These are phyloP conservation scores for Illadopsis cleaveri DNA, from an alignment of 2,113 vertebrate genomes.

Conservation along the genomic window DNA sequence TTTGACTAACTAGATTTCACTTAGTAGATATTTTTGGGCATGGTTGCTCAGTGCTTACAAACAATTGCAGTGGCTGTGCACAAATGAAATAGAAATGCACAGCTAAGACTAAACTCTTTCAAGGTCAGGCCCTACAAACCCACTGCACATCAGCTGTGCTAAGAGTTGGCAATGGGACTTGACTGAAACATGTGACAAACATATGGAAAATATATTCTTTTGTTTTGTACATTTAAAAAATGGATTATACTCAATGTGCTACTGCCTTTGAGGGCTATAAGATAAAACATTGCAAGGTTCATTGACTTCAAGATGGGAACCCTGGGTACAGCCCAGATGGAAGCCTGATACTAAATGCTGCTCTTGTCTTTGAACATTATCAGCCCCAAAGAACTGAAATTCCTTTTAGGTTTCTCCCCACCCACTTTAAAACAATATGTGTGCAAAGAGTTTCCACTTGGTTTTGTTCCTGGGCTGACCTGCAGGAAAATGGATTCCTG, in stretches of 20 bases:
- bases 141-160: background rate
- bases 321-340: constrained; percentile 22
- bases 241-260: background rate
- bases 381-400: constrained; percentile 18
- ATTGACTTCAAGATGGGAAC: constrained; percentile 18
- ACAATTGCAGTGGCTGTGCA: background rate
- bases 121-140: background rate
- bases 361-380: constrained; percentile 39
- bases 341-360: background rate
- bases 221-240: constrained; percentile 14
- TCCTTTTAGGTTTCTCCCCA: background rate
- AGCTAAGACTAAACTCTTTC: background rate
- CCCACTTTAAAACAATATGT: background rate
- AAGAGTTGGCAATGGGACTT: background rate
- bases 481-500: background rate
- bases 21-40: background rate
- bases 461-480: background rate
- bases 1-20: background rate
- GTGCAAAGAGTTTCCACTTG: background rate
- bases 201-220: constrained; percentile 37
- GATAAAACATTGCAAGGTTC: constrained; percentile 20
- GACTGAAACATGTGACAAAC: constrained; percentile 45
- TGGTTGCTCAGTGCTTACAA: background rate
- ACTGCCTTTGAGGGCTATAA: constrained; percentile 37
- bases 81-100: background rate